Evolutionary conservation across 1,140 invertebrate genomes (phyloP), one percentile per base, ranked within the genome.

Genomic region (Harpegnathos saltator): DNA sequence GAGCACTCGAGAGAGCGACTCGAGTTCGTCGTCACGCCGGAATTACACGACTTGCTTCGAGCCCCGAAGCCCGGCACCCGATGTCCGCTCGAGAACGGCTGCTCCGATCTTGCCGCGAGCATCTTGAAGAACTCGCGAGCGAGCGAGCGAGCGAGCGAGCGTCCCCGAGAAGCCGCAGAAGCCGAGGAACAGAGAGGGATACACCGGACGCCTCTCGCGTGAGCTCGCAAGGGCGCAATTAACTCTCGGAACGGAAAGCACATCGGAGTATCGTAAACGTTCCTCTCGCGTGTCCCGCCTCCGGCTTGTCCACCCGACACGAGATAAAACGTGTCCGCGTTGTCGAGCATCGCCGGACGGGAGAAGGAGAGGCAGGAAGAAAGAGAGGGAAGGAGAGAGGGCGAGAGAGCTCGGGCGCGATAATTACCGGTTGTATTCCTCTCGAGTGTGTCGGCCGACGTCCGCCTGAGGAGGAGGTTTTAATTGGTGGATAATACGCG

Each of bases 281-380:
- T 61, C 56, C 59, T 78, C 85, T 86, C 68, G 73, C 85, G 82
- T 69, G 85, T 83, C 72, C 72, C 73, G 66, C 72, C 56, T 66
- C 62, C 33, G 68, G 56, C 58, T 52, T 50, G 85, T 72, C 29
- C 84, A 66, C 54, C 50, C 52, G 71, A 77, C 80, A 68, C 68
- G 73, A 87, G 81, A 84, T 87, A 74, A 87, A 87, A 84, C 85
- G 69, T 68, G 68, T 82, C 80, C 68, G 80, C 80, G 71, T 82
- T 82, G 80, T 54, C 54, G 44, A 29, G 66, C 59, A 58, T 80
- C 44, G 44, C 19, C 71, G 44, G 80, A 74, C 44, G 69, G 62
- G 71, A 17, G 59, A 44, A 9, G 11, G 38, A 44, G 38, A 4
- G 38, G 7, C 3, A 11, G 38, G 38, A 44, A 3, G 29, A 33